Percentiles rank a stretch among this genome's conserved stretches.
Evolutionary conservation across 2,113 vertebrate genomes (phyloP).

Genomic region (Stictonetta naevosa): DNA sequence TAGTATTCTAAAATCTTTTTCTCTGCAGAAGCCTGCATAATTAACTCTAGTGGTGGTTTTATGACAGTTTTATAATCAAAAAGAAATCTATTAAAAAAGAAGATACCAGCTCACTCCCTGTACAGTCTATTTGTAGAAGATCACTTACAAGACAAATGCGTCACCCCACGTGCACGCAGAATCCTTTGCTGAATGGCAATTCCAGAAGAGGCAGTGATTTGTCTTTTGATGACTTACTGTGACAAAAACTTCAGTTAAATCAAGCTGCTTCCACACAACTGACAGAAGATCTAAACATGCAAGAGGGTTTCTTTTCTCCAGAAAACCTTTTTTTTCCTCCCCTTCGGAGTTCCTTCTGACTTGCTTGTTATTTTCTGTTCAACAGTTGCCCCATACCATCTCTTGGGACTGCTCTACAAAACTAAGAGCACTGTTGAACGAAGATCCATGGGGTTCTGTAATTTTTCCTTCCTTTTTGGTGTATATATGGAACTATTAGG

Average conservation of each 20-base stretch:
- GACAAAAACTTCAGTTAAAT: background rate
- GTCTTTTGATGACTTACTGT: background rate
- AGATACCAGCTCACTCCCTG: background rate
- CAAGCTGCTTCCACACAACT: background rate
- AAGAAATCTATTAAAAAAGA: background rate
- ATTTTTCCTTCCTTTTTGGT: background rate
- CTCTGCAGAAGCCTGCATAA: background rate
- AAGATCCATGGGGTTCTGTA: background rate
- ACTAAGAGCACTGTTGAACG: background rate
- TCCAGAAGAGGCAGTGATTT: background rate
- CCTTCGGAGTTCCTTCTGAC: background rate
- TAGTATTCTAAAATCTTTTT: background rate
- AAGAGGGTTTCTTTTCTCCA: background rate
- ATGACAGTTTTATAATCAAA: background rate
- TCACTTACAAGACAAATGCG: background rate
- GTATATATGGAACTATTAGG: background rate
- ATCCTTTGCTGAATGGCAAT: background rate
- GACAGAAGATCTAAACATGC: background rate
- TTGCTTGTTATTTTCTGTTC: background rate
- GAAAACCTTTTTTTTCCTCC: background rate
- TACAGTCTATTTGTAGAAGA: background rate
- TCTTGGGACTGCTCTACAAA: background rate
- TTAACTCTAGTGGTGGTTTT: background rate
- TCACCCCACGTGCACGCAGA: background rate
- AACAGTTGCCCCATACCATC: background rate